A percentile compares a stretch with the other conserved stretches of the same genome.
phyloP scores from a whole-genome alignment of 2,888 invertebrate genomes.

The Epirrhoe alternata region DNA sequence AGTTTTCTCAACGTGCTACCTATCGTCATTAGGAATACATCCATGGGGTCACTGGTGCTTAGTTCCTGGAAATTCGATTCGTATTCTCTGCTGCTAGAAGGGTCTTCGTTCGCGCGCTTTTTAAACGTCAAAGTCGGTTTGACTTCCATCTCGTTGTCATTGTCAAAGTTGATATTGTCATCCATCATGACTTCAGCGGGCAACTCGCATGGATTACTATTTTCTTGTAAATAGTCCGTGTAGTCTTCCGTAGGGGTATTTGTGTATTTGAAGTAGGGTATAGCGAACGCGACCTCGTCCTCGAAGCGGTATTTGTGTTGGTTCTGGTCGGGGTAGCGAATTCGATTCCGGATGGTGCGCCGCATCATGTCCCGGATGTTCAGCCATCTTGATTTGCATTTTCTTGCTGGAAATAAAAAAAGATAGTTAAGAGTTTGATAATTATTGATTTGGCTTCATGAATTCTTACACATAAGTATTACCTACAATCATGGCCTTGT shows the following conservation, averaged over 20 bases:
- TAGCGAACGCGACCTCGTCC: constrained; percentile 68
- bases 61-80: constrained; percentile 29
- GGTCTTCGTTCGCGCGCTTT: constrained; percentile 30
- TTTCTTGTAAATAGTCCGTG: constrained; percentile 28
- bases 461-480: neutral
- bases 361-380: constrained; percentile 79
- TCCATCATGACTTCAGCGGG: constrained; percentile 29
- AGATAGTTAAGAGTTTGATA: neutral
- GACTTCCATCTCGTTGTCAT: constrained; percentile 25
- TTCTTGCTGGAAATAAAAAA: constrained; percentile 30
- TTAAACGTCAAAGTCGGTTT: constrained; percentile 25
- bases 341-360: constrained; percentile 62
- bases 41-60: constrained; percentile 36
- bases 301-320: constrained; percentile 75
- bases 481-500: no score
- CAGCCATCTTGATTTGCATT: constrained; percentile 73
- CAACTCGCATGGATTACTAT: constrained; percentile 20
- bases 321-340: constrained; percentile 58
- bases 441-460: no score
- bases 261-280: constrained; percentile 59
- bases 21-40: constrained; percentile 70
- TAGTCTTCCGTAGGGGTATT: constrained; percentile 27
- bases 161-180: constrained; percentile 22
- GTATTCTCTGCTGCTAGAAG: constrained; percentile 21
- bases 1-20: constrained; percentile 72